Evolutionary conservation across 2,113 vertebrate genomes (phyloP), one percentile per base, ranked within the genome.

Genomic region (Haplochromis burtoni): DNA sequence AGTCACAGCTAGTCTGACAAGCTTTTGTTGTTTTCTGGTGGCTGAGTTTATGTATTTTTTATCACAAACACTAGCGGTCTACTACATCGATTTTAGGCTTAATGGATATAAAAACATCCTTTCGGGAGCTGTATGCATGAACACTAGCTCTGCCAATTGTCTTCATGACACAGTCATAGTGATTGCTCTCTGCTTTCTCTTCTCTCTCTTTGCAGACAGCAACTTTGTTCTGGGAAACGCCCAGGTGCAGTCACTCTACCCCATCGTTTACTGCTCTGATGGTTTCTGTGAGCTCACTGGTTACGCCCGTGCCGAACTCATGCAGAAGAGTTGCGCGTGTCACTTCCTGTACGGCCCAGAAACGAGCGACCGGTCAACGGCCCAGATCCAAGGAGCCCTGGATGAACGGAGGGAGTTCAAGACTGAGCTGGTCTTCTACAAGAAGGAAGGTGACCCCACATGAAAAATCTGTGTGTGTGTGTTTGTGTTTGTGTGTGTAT

Each of bases 141-240:
- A 40, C 19, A 21, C n/a, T 68, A 12, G 16, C 59, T 61, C 59
- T 61, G 12, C 54, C 54, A 57, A 26, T 13, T 57, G 21, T 26
- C 7, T 57, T 57, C 24, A 5, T 14, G 54, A 57, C 54, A 19
- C 40, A 31, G 59, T n/a, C 13, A 49, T 71, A 24, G 13, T 83
- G 9, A 68, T 26, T 16, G 3, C 11, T 40, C 21, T 45, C 12
- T 21, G 35, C 29, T 79, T 38, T 13, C n/a, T 87, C 33, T 24
- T 40, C 45, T 82, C 81, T 88, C 45, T 87, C 83, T 26, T 66
- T 10, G 63, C 94, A 97, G 97, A 97, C 94, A 97, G 97, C 85
- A 97, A 97, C 96, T 97, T 97, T 83, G 97, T 97, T 5, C 95
- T 97, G 95, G 97, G 97, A 5, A 97, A 97, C 8, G 97, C 97